Evolutionary conservation across 2,113 vertebrate genomes (phyloP).

Genomic region (Cnemophilus loriae): DNA sequence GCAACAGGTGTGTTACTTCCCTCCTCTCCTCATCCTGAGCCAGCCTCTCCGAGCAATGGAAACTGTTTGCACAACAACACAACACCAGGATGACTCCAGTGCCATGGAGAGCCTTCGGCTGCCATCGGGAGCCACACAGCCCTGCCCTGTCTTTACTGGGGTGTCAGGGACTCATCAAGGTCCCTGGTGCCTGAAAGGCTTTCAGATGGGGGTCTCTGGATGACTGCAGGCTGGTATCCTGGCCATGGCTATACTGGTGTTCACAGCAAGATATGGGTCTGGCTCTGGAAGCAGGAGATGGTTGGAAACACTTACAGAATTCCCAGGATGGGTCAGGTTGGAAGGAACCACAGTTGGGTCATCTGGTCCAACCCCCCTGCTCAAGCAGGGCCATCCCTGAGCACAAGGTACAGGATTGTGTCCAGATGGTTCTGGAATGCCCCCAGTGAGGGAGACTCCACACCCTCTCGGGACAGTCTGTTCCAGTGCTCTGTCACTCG

Average conservation of each 20-base stretch:
- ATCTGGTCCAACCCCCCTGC: not conserved
- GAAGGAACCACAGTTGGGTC: not conserved
- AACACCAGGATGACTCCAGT: not conserved
- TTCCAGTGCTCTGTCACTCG: not conserved
- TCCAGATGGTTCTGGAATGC: not conserved
- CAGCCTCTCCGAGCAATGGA: not conserved
- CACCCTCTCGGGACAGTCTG: not conserved
- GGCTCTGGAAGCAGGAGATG: not conserved
- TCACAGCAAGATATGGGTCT: fast-evolving
- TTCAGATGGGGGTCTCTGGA: no score
- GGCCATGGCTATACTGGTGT: not conserved
- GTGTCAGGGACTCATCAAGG: fast-evolving
- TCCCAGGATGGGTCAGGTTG: not conserved
- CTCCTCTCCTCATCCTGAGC: not conserved
- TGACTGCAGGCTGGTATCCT: not conserved
- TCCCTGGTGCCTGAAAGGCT: fast-evolving
- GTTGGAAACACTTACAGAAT: not conserved
- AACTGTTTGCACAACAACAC: not conserved
- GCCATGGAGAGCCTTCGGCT: fast-evolving
- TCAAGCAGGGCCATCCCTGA: not conserved
- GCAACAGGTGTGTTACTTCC: not conserved
- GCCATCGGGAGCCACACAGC: not conserved
- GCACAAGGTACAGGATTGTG: not conserved
- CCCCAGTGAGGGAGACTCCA: not conserved
- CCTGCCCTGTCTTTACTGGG: not conserved